Conservation (phyloP, 1,140 invertebrate species). For the Orius laevigatus region DNA sequence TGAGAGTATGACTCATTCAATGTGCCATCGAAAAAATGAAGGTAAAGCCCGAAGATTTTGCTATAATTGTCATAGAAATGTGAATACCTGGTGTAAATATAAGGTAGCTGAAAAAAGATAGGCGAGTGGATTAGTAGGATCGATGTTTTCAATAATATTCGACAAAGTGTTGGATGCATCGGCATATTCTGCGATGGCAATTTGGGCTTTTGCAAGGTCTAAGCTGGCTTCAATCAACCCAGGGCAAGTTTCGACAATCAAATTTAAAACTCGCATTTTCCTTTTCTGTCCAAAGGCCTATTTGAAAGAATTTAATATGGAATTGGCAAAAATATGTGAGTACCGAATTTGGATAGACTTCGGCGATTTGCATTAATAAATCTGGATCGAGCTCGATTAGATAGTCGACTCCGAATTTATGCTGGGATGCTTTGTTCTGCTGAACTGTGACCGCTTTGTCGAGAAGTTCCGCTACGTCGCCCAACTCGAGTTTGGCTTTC, state of each 20-base stretch:
- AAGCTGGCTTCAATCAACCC: constrained; percentile 57
- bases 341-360: constrained; percentile 47
- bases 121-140: constrained; percentile 61
- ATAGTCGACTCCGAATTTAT: constrained; percentile 59
- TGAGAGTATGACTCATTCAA: no score
- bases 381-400: constrained; percentile 65
- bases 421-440: constrained; percentile 37
- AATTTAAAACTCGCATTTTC: constrained; percentile 50
- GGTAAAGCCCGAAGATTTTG: no score
- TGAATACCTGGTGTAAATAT: constrained; percentile 33
- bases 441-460: constrained; percentile 55
- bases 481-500: constrained; percentile 43
- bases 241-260: constrained; percentile 62
- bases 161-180: constrained; percentile 46
- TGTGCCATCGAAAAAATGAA: no score
- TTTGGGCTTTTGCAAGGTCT: constrained; percentile 15
- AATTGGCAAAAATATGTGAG: constrained; percentile 6
- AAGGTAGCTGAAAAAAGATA: constrained; percentile 82
- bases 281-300: constrained; percentile 24
- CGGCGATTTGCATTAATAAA: constrained; percentile 62
- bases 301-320: constrained; percentile 5
- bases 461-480: constrained; percentile 41
- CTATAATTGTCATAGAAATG: no score
- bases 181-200: constrained; percentile 59
- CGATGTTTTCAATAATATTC: constrained; percentile 53